These are phyloP conservation scores for Zoanthus sansibaricus DNA, from an alignment of 92 coral and sea anemone species.

Conservation along the genomic window DNA sequence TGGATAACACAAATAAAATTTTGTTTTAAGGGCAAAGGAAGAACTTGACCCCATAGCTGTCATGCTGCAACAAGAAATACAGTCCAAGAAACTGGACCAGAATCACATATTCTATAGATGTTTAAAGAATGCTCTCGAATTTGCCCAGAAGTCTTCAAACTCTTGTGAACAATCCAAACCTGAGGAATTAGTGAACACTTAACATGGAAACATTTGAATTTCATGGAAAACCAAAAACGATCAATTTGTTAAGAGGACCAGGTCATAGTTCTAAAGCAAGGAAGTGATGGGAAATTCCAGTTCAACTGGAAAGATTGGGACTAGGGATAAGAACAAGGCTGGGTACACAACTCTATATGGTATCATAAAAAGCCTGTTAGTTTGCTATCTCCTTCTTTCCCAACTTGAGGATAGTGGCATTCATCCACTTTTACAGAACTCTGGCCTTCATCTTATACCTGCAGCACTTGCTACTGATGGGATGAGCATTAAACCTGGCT, in stretches of 20 bases:
- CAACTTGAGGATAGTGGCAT: conserved; percentile 52
- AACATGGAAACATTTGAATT: conserved; percentile 48
- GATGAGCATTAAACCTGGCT: conserved; percentile 42
- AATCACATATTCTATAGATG: conserved; percentile 52
- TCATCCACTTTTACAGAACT: conserved; percentile 31
- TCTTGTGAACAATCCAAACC: conserved; percentile 53
- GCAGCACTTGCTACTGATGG: conserved; percentile 51
- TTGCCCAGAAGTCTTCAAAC: conserved; percentile 41
- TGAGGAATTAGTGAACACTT: conserved; percentile 42
- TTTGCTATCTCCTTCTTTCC: conserved; percentile 38
- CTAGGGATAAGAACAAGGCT: conserved; percentile 45
- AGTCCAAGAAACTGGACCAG: conserved; percentile 37
- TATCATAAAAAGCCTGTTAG: conserved; percentile 50
- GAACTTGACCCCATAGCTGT: conserved; percentile 53
- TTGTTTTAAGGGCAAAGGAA: conserved; percentile 47
- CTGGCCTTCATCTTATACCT: conserved; percentile 41
- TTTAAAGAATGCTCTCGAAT: conserved; percentile 50
- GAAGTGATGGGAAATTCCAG: conserved; percentile 53
- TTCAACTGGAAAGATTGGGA: conserved; percentile 52
- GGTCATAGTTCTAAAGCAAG: conserved; percentile 39
- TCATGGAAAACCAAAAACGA: conserved; percentile 55
- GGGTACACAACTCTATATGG: conserved; percentile 60
- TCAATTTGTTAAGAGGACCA: conserved; percentile 61
- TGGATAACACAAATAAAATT: conserved; percentile 13
- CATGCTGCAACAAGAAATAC: conserved; percentile 40